Percentiles rank a stretch among this genome's conserved stretches.
Evolutionary conservation across 2,888 invertebrate species (phyloP).

Genomic region (Scaptomyza polygonia): DNA sequence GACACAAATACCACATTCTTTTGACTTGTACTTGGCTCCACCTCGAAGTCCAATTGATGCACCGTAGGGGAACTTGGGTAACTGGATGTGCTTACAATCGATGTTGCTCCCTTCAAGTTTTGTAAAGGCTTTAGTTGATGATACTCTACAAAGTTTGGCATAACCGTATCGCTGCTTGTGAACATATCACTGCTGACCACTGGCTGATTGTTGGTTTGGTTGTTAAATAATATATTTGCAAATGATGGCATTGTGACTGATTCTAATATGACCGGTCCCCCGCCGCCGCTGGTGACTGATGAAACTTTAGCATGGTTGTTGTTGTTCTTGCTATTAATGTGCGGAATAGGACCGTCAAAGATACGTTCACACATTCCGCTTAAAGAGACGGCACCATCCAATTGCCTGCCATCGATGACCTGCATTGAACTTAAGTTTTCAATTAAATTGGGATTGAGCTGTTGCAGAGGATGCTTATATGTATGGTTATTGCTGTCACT

Average conservation of each 20-base stretch:
- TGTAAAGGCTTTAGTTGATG: slow-evolving; percentile 66
- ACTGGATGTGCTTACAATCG: slow-evolving; percentile 45
- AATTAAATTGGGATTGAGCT: slow-evolving; percentile 40
- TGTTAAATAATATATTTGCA: slow-evolving; percentile 65
- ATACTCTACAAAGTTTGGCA: slow-evolving; percentile 53
- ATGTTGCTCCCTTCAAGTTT: slow-evolving; percentile 14
- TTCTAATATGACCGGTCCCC: slow-evolving; percentile 54
- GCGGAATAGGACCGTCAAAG: slow-evolving; percentile 66
- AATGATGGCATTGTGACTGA: slow-evolving; percentile 70
- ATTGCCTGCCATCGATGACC: slow-evolving; percentile 60
- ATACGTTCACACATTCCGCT: slow-evolving; percentile 74
- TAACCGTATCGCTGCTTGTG: slow-evolving; percentile 28
- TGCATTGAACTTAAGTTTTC: slow-evolving; percentile 56
- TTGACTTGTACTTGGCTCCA: slow-evolving; percentile 37
- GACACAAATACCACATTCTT: slow-evolving; percentile 27
- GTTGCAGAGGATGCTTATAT: slow-evolving; percentile 35
- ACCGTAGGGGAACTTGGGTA: slow-evolving; percentile 60
- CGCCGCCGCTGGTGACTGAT: slow-evolving; percentile 22
- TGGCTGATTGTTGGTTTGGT: slow-evolving; percentile 16
- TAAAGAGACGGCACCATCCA: slow-evolving; percentile 64
- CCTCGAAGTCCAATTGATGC: slow-evolving; percentile 66
- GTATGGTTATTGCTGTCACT: slow-evolving; percentile 37
- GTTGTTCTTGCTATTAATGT: slow-evolving; percentile 48
- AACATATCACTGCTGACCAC: slow-evolving; percentile 22
- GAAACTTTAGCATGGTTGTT: slow-evolving; percentile 44